These are phyloP conservation scores for Parazoanthus darwini DNA, from an alignment of 92 coral and sea anemone species.

Conservation along the genomic window DNA sequence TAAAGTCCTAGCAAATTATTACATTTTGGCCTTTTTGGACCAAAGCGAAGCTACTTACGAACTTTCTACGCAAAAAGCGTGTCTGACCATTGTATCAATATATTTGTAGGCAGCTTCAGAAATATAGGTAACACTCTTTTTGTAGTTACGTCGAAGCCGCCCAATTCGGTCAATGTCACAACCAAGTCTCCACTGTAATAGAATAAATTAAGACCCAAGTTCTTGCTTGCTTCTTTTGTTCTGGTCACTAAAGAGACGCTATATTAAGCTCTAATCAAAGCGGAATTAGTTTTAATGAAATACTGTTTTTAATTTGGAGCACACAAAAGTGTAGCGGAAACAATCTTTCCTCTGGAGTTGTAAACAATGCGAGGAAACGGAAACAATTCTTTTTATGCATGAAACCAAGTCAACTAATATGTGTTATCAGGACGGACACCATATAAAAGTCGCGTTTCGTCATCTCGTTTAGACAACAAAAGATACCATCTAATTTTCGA, in stretches of 20 bases:
- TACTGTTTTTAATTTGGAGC: background rate
- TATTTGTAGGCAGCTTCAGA: background rate
- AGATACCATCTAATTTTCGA: too few relatives aligned
- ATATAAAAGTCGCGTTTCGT: background rate
- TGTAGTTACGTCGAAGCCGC: background rate
- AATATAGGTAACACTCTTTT: background rate
- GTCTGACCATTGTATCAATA: background rate
- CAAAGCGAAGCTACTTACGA: background rate
- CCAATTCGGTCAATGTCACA: background rate
- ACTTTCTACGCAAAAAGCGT: too few relatives aligned
- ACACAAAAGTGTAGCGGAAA: background rate
- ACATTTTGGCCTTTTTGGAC: background rate
- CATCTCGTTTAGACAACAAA: background rate
- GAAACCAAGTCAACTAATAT: background rate
- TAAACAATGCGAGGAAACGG: background rate
- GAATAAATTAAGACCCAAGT: too few relatives aligned
- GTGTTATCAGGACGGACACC: background rate
- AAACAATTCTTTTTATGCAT: background rate
- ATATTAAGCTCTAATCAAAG: background rate
- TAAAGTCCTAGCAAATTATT: too few relatives aligned
- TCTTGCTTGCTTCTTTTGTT: too few relatives aligned
- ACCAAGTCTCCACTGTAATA: background rate
- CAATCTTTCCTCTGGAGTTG: background rate
- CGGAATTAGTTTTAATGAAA: slow-evolving; percentile 8
- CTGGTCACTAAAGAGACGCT: background rate